Percentiles rank a stretch among this genome's conserved stretches.
phyloP scores from a whole-genome alignment of 1,140 invertebrate species.

The Sitodiplosis mosellana region DNA sequence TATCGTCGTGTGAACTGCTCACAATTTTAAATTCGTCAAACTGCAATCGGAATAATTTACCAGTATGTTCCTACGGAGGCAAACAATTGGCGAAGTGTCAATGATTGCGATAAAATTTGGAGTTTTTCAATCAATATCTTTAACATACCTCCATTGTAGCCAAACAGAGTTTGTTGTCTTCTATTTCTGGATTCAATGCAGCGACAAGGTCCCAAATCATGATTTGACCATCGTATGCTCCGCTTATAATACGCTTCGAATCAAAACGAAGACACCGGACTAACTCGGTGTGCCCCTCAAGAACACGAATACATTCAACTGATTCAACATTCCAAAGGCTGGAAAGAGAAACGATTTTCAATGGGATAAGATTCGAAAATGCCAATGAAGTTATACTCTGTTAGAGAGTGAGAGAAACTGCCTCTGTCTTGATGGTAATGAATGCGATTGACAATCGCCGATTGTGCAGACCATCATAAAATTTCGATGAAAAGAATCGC shows the following conservation, averaged over 20 bases:
- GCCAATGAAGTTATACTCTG: too few relatives aligned
- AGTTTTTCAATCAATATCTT: too few relatives aligned
- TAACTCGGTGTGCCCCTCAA: slow-evolving; percentile 98
- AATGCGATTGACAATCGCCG: too few relatives aligned
- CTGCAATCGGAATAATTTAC: slow-evolving; percentile 94
- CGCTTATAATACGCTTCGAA: slow-evolving; percentile 95
- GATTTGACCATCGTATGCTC: slow-evolving; percentile 99
- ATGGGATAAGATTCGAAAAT: too few relatives aligned
- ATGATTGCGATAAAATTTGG: too few relatives aligned
- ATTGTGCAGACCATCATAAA: too few relatives aligned
- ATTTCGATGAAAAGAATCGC: too few relatives aligned
- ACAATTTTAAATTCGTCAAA: slow-evolving; percentile 99
- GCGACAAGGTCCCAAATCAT: slow-evolving; percentile 99
- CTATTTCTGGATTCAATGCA: slow-evolving; percentile 84
- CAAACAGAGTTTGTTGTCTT: slow-evolving; percentile 81
- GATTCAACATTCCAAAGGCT: slow-evolving; percentile 99
- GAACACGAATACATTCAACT: slow-evolving; percentile 84
- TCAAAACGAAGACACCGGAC: slow-evolving; percentile 96
- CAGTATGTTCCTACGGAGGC: slow-evolving; percentile 80
- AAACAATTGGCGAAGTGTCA: too few relatives aligned
- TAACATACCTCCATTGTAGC: slow-evolving; percentile 72
- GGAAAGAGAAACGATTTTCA: slow-evolving; percentile 7
- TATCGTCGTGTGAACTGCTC: slow-evolving; percentile 86
- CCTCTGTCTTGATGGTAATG: too few relatives aligned
- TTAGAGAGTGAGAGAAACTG: too few relatives aligned